Evolutionary conservation across 2,797 vertebrate species (phyloP), one percentile per base, ranked within the genome.

Genomic region (Eutrigla gurnardus): DNA sequence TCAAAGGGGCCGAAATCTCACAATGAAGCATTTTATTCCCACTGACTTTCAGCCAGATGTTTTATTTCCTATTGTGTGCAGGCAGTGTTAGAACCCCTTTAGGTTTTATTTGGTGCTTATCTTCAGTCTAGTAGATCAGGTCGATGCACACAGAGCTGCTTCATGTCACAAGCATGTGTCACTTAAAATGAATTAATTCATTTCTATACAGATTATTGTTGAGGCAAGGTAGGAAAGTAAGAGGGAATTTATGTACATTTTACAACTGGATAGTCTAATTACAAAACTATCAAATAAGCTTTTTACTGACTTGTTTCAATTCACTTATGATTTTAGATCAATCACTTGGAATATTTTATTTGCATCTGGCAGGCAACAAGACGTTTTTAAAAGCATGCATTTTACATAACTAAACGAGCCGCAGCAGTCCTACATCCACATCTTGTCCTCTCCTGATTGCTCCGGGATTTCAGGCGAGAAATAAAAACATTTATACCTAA

Each of bases 11-110:
- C 73, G 61, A 76, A 49, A 59, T 32, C 32, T 65, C 45, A 72
- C 14, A 64, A 33, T 71, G 9, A 75, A 62, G 17, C 12, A 58
- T 61, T 84, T 73, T 32, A 5, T 69, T 63, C 58, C 64, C 32
- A 35, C 46, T 66, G 45, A 75, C 42, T 70, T 64, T 58, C 52
- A 35, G 17, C 50, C 25, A 5, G 12, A 17, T 7, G 2, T 68
- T 61, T 73, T 13, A 9, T 63, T 36, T 63, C 62, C 9, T 63
- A 15, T 45, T 73, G 40, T 9, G 7, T 70, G 32, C 32, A 40
- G 15, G 32, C 3, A 61, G 18, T 75, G 17, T 55, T 39, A 57
- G 5, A 57, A 36, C 1, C 5, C 43, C n/a, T 50, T 49, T 0
- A 3, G n/a, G 47, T 49, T 75, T 47, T 15, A 72, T 70, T 59